Evolutionary conservation across 2,113 vertebrate species (phyloP).

Genomic region (Catharus fuscescens): DNA sequence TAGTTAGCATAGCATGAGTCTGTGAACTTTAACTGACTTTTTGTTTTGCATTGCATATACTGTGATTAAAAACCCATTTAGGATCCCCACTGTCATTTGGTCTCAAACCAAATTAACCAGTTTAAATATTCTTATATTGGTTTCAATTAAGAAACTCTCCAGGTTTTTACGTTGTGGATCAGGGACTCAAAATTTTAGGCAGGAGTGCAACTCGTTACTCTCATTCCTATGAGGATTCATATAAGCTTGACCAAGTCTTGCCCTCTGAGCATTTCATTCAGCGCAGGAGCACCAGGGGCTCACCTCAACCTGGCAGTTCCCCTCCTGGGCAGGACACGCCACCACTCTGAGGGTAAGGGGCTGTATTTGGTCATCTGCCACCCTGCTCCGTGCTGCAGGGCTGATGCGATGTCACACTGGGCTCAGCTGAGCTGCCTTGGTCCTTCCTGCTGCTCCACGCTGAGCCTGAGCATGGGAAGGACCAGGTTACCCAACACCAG

Average conservation of each 20-base stretch:
- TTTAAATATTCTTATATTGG: not conserved
- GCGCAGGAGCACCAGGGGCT: not conserved
- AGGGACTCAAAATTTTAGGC: not conserved
- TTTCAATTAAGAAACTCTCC: not conserved
- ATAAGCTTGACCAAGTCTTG: not conserved
- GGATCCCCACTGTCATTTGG: not conserved
- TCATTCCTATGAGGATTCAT: not conserved
- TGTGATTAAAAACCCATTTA: constrained; percentile 50
- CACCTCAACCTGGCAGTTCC: not conserved
- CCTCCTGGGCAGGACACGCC: not conserved
- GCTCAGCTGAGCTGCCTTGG: not conserved
- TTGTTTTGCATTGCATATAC: constrained; percentile 39
- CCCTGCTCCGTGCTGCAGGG: not conserved
- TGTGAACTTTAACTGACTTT: constrained; percentile 61
- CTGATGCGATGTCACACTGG: rapidly evolving
- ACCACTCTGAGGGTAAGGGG: not conserved
- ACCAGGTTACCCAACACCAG: not conserved
- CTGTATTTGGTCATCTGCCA: not conserved
- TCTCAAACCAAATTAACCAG: not conserved
- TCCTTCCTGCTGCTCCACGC: not conserved
- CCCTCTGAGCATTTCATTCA: not conserved
- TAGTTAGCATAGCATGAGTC: constrained; percentile 21
- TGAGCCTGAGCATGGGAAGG: not conserved
- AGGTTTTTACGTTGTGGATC: not conserved
- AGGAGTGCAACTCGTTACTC: not conserved